Evolutionary conservation across 2,113 vertebrate genomes (phyloP).

Genomic region (Galbula dea): DNA sequence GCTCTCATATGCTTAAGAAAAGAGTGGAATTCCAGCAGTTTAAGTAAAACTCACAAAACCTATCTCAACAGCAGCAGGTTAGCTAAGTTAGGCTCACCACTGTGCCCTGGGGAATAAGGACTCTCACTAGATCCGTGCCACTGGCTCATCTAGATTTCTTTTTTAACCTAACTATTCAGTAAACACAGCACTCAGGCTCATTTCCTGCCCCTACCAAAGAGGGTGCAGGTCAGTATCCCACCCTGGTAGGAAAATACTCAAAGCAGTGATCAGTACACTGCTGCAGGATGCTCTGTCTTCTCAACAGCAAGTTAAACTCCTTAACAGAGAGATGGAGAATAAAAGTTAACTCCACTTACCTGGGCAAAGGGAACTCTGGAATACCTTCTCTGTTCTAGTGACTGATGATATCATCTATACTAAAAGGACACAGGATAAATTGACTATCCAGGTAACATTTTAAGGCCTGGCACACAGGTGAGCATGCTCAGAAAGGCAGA

Average conservation of each 20-base stretch:
- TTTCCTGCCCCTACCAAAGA: neutral
- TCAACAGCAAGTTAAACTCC: neutral
- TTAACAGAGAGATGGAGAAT: neutral
- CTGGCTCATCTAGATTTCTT: neutral
- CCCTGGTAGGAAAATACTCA: neutral
- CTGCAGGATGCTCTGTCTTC: neutral
- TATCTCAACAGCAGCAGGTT: neutral
- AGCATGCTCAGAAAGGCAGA: neutral
- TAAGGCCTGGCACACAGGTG: neutral
- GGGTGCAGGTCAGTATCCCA: neutral
- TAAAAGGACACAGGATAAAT: neutral
- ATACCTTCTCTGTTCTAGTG: neutral
- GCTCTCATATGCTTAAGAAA: neutral
- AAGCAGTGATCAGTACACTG: neutral
- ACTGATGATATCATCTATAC: neutral
- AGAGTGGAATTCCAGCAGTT: neutral
- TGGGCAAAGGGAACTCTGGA: neutral
- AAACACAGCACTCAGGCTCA: neutral
- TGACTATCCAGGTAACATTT: neutral
- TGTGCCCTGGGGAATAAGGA: neutral
- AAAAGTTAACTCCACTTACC: neutral
- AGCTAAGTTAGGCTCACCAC: rapidly evolving
- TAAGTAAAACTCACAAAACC: neutral
- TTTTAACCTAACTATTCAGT: neutral
- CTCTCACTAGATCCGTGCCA: neutral